Base-by-base conservation (phyloP, 2,113 vertebrate genomes). In the Thymallus thymallus region DNA sequence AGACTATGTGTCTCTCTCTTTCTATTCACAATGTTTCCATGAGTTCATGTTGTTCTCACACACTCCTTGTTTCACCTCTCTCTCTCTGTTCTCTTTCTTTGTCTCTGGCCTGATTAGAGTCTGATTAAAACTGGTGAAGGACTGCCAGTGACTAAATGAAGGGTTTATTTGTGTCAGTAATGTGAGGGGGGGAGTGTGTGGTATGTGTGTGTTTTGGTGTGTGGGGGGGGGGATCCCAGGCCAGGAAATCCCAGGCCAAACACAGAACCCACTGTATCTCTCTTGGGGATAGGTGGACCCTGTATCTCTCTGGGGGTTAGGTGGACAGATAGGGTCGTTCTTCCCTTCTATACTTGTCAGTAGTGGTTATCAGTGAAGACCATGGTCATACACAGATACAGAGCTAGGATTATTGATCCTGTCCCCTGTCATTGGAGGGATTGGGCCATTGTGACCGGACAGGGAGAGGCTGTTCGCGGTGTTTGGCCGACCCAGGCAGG, bases 331-430 rank as follows among this genome's bases (percentile, higher is more conserved):
- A 85, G 86, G 83, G 80, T 68, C 30, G 72, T 80, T 77, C 73
- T 35, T 16, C 16, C 16, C 46, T 14, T 5, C 14, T 51, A 4
- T 51, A 41, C 35, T 56, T 76, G 71, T 74, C 48, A 16, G n/a
- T 76, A 75, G 61, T 79, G 85, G 86, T 92, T 91, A 92, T 92
- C 91, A 89, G 82, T 64, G 72, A 82, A 73, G 65, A 84, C 82
- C 83, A 80, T 63, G 81, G 88, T 74, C 79, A 84, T 86, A 83
- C 46, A 85, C 82, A 88, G 82, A 89, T 89, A 89, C 78, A 84
- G 76, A 82, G 78, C 82, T 89, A 88, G 88, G 88, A 89, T 84
- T 91, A 93, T 93, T 90, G 91, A 93, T 92, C 88, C 76, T 56
- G 72, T 72, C 75, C 83, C 41, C 84, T 86, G 82, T 80, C 84